phyloP scores from a whole-genome alignment of 2,113 vertebrate species.

The Paradoxurus hermaphroditus region DNA sequence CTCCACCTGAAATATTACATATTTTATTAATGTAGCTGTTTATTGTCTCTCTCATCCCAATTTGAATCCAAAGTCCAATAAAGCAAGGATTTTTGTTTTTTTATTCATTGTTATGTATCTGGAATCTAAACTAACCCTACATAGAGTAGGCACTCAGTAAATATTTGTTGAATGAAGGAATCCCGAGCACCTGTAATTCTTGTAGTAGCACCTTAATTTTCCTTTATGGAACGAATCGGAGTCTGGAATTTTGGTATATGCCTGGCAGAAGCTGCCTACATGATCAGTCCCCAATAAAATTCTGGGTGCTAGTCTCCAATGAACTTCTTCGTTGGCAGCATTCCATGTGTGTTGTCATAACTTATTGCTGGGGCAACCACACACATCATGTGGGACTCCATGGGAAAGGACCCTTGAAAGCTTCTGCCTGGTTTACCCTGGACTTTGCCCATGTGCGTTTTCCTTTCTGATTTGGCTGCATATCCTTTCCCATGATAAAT shows the following conservation, averaged over 20 bases:
- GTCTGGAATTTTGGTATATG: background rate
- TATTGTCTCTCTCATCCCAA: background rate
- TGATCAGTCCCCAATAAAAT: background rate
- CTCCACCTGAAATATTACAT: background rate
- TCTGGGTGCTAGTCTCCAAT: background rate
- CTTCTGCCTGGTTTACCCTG: background rate
- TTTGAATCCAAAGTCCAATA: background rate
- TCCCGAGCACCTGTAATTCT: background rate
- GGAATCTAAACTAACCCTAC: background rate
- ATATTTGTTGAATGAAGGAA: background rate
- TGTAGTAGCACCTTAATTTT: background rate
- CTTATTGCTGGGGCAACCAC: background rate
- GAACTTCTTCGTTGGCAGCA: background rate
- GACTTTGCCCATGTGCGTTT: background rate
- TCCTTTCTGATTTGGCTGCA: background rate
- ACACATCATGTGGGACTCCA: background rate
- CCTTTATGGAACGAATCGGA: background rate
- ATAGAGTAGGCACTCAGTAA: background rate
- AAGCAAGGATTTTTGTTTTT: background rate
- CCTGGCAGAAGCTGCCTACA: background rate
- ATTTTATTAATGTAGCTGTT: background rate
- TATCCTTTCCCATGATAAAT: background rate
- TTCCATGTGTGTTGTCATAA: background rate
- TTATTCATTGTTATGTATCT: background rate
- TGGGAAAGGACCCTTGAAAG: background rate